Evolutionary conservation across 1,140 invertebrate genomes (phyloP).

Genomic region (Globodera ellingtonae): DNA sequence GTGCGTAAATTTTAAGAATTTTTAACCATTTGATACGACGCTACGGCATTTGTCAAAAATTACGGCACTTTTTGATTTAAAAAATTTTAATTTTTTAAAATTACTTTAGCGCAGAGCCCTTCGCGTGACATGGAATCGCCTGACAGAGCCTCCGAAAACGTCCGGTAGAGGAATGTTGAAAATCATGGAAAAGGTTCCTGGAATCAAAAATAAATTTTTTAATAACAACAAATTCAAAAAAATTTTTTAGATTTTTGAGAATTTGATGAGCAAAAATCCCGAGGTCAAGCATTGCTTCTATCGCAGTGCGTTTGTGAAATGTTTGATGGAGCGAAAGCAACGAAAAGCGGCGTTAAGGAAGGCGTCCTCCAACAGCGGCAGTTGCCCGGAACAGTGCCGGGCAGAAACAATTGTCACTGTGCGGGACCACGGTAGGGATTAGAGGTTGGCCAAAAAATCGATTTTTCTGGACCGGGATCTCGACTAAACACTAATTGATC

Average conservation of each 20-base stretch:
- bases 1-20: neutral
- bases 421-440: slow-evolving; percentile 46
- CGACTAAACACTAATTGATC: no score
- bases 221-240: slow-evolving; percentile 12
- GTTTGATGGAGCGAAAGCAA: slow-evolving; percentile 52
- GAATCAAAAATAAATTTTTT: slow-evolving; percentile 26
- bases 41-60: no score
- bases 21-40: no score
- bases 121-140: slow-evolving; percentile 61
- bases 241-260: slow-evolving; percentile 51
- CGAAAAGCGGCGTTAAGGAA: slow-evolving; percentile 11
- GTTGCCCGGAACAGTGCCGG: neutral
- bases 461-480: no score
- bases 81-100: neutral
- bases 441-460: neutral
- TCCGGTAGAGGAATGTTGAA: slow-evolving; percentile 60
- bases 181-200: slow-evolving; percentile 62
- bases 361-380: slow-evolving; percentile 1
- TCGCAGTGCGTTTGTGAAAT: slow-evolving; percentile 57
- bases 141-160: slow-evolving; percentile 61
- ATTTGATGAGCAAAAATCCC: slow-evolving; percentile 48
- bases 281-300: slow-evolving; percentile 57
- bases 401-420: slow-evolving; percentile 53
- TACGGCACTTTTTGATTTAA: no score
- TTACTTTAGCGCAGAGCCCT: slow-evolving; percentile 57